Conservation (phyloP, 1,140 invertebrate species). For the Phymorhynchus buccinoides region DNA sequence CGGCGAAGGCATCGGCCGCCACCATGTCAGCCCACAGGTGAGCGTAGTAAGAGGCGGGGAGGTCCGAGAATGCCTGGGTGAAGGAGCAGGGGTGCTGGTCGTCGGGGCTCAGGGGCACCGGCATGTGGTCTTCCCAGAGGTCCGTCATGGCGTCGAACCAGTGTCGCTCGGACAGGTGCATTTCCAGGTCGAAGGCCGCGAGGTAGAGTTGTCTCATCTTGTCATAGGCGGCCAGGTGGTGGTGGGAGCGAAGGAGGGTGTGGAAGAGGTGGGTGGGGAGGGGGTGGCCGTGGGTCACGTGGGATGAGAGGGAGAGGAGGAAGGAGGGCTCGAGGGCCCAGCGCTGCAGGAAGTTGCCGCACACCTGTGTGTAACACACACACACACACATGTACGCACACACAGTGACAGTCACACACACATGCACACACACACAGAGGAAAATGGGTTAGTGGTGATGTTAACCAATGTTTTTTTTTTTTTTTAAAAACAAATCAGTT, state of each 20-base stretch:
- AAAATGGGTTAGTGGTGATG: no score
- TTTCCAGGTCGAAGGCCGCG: slow-evolving; percentile 86
- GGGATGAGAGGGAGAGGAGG: slow-evolving; percentile 80
- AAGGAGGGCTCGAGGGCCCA: slow-evolving; percentile 84
- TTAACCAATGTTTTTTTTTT: no score
- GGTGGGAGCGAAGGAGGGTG: slow-evolving; percentile 82
- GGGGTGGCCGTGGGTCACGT: slow-evolving; percentile 82
- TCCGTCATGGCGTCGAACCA: slow-evolving; percentile 36
- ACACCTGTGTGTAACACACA: slow-evolving; percentile 73
- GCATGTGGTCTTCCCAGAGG: slow-evolving; percentile 36
- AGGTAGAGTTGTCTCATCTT: slow-evolving; percentile 87
- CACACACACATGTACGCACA: no score
- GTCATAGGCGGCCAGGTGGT: slow-evolving; percentile 85
- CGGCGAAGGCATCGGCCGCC: slow-evolving; percentile 89
- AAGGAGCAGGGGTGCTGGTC: slow-evolving; percentile 83
- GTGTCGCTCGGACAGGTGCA: slow-evolving; percentile 77
- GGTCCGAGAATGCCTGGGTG: slow-evolving; percentile 73
- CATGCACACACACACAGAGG: no score
- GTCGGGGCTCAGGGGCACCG: slow-evolving; percentile 36
- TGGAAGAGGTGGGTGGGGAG: slow-evolving; percentile 80
- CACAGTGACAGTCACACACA: no score
- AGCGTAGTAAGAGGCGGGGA: slow-evolving; percentile 74
- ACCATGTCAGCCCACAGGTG: slow-evolving; percentile 80
- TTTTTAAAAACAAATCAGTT: no score
- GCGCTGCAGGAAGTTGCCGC: slow-evolving; percentile 85